Percentiles rank a stretch among this genome's conserved stretches.
Evolutionary conservation across 2,113 vertebrate species (phyloP).

Genomic region (Saccopteryx bilineata): DNA sequence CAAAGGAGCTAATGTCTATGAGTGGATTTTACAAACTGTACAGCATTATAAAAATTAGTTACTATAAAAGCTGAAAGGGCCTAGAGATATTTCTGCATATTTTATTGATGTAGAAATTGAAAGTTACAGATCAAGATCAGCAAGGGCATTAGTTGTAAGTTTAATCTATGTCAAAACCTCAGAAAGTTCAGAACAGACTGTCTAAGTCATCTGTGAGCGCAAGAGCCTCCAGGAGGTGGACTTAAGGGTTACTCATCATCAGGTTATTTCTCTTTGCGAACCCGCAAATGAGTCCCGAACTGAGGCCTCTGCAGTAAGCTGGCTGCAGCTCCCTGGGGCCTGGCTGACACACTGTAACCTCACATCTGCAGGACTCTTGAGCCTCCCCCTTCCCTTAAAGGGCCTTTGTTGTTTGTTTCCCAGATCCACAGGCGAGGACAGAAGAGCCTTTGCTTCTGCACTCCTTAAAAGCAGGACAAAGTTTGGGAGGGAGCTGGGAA

Average conservation of each 20-base stretch:
- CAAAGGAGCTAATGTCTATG: neutral
- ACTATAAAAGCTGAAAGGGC: neutral
- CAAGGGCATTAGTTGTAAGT: neutral
- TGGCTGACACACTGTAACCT: constrained; percentile 10
- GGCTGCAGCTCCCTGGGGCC: neutral
- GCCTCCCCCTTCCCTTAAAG: constrained; percentile 35
- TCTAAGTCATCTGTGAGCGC: constrained; percentile 26
- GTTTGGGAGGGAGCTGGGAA: neutral
- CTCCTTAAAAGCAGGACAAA: neutral
- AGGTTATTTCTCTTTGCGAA: constrained; percentile 55
- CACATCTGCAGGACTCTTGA: constrained; percentile 79
- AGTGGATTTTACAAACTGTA: neutral
- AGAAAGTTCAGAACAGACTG: neutral
- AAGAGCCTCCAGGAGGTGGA: neutral
- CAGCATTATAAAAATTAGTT: constrained; percentile 7
- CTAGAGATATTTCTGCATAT: neutral
- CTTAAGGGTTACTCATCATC: constrained; percentile 50
- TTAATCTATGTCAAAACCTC: constrained; percentile 7
- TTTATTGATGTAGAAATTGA: neutral
- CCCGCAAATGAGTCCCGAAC: neutral
- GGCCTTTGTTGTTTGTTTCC: constrained; percentile 66
- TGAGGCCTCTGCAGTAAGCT: neutral
- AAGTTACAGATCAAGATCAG: neutral
- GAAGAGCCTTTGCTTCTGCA: constrained; percentile 72
- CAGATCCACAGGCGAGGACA: constrained; percentile 60